Conservation (phyloP, 37 sponge, comb jelly and placozoan genomes). For the Eunapius fragilis region DNA sequence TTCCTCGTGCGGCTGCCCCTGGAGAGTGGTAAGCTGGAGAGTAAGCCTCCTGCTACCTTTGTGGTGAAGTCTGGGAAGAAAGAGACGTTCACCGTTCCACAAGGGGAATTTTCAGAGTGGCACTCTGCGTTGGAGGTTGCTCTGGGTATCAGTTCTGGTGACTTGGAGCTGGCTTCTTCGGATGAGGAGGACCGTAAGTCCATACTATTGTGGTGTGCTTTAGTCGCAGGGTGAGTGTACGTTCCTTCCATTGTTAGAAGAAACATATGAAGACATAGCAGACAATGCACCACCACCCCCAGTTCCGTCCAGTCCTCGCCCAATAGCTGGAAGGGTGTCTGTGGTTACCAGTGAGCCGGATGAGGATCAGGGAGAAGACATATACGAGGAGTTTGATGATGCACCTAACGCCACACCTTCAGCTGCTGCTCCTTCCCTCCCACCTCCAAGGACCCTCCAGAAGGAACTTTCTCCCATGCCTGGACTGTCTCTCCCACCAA, state of each 20-base stretch:
- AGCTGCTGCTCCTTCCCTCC: conserved; percentile 8
- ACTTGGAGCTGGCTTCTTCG: conserved; percentile 44
- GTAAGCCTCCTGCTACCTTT: conserved; percentile 21
- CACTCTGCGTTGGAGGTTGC: conserved; percentile 21
- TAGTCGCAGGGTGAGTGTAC: neutral
- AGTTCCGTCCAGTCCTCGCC: conserved; percentile 1
- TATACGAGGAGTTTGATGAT: conserved; percentile 77
- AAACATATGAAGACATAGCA: neutral
- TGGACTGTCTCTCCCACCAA: conserved; percentile 23
- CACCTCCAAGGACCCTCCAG: conserved; percentile 8
- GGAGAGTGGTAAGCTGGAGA: neutral
- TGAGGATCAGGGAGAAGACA: conserved; percentile 53
- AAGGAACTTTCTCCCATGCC: neutral
- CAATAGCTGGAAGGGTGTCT: too few relatives aligned
- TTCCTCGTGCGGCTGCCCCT: conserved; percentile 20
- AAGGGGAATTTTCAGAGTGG: conserved; percentile 34
- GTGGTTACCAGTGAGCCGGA: conserved; percentile 13
- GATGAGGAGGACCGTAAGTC: conserved; percentile 49
- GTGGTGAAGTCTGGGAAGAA: conserved; percentile 25
- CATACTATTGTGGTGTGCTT: neutral
- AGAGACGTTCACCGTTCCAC: conserved; percentile 28
- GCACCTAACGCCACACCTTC: neutral
- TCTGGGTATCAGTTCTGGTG: conserved; percentile 30
- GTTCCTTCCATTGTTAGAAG: neutral
- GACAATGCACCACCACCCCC: too few relatives aligned